phyloP scores from a whole-genome alignment of 2,113 vertebrate genomes.

The Rattus rattus region DNA sequence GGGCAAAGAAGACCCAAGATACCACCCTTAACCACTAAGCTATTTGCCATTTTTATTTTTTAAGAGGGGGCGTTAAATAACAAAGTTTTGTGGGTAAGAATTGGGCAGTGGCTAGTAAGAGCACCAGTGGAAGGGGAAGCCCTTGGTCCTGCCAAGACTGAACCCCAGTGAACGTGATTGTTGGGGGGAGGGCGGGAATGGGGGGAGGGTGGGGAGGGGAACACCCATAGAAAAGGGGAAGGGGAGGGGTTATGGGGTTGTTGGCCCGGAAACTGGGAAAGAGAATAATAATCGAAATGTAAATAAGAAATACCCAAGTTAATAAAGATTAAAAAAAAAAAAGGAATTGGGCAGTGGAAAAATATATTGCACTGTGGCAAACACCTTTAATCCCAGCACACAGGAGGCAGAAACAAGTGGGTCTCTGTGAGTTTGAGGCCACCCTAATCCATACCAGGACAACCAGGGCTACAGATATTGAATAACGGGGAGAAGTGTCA shows the following conservation, averaged over 20 bases:
- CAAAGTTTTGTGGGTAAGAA: neutral
- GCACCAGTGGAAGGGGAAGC: too few relatives aligned
- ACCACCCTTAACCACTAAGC: neutral
- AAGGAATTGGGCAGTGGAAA: neutral
- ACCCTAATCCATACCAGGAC: neutral
- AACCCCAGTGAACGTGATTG: too few relatives aligned
- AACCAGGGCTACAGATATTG: neutral
- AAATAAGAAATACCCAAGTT: too few relatives aligned
- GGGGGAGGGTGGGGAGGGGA: too few relatives aligned
- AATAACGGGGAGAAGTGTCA: neutral
- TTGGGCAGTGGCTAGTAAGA: too few relatives aligned
- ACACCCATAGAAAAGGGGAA: too few relatives aligned
- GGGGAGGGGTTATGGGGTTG: too few relatives aligned
- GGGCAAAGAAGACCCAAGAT: neutral
- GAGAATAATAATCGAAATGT: too few relatives aligned
- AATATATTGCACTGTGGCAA: neutral
- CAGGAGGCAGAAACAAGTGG: neutral
- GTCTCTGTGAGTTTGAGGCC: neutral
- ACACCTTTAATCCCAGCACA: neutral
- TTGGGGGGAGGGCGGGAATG: too few relatives aligned
- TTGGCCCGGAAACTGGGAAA: too few relatives aligned
- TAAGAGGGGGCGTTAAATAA: neutral
- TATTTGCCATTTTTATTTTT: neutral
- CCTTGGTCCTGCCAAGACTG: too few relatives aligned
- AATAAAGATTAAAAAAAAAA: too few relatives aligned